Evolutionary conservation across 53 echinoderm and acorn worm genomes (phyloP).

Genomic region (Henricia sp.): DNA sequence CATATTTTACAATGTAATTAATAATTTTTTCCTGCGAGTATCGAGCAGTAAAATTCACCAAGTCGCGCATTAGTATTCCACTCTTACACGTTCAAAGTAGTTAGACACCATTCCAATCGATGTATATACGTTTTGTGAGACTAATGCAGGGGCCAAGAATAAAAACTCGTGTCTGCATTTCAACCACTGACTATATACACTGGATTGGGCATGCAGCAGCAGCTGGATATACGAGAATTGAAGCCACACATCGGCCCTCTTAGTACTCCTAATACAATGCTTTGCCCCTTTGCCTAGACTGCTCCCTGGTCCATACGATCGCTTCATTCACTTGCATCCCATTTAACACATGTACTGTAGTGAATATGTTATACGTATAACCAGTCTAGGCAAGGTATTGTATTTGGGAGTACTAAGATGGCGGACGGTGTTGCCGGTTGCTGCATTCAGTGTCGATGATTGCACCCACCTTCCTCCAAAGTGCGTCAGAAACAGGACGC

Average conservation of each 20-base stretch:
- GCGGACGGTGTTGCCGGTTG: background rate
- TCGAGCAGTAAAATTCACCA: too few species aligned
- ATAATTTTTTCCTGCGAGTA: too few species aligned
- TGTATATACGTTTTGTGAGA: too few species aligned
- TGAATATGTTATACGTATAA: background rate
- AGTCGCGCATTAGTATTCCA: too few species aligned
- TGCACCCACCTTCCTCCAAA: constrained; percentile 75
- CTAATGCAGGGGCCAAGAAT: background rate
- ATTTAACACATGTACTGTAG: too few species aligned
- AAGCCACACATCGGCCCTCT: too few species aligned
- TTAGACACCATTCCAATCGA: too few species aligned
- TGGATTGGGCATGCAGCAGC: too few species aligned
- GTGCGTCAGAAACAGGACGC: constrained; percentile 82
- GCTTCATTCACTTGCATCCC: background rate
- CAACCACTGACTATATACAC: background rate
- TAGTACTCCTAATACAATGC: background rate
- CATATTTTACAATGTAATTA: too few species aligned
- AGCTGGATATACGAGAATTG: too few species aligned
- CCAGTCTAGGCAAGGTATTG: background rate
- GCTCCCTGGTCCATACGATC: background rate
- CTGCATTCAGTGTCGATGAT: background rate
- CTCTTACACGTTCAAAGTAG: too few species aligned
- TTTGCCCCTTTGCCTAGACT: background rate
- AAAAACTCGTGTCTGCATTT: background rate
- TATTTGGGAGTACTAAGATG: too few species aligned